These are phyloP conservation scores for Lagocephalus sceleratus DNA, from an alignment of 2,797 vertebrate species.

Conservation along the genomic window DNA sequence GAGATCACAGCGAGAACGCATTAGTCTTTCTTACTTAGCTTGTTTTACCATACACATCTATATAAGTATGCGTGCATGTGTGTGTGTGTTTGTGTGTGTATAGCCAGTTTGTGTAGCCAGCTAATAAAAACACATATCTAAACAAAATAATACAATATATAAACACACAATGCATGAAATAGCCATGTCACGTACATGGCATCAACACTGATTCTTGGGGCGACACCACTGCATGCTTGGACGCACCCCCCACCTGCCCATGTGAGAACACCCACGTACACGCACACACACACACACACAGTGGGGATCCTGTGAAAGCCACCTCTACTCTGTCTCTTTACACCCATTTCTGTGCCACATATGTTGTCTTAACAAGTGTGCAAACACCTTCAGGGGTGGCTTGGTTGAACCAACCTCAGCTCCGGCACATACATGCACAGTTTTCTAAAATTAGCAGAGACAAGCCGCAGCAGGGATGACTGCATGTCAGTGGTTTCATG, in stretches of 20 bases:
- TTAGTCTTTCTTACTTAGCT: conserved; percentile 42
- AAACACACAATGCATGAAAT: background rate
- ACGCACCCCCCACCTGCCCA: background rate
- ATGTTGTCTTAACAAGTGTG: conserved; percentile 24
- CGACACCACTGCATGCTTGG: background rate
- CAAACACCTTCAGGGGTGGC: conserved; percentile 11
- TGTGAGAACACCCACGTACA: no score
- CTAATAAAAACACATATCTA: no score
- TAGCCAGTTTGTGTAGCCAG: no score
- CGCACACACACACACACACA: conserved; percentile 1
- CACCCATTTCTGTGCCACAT: background rate
- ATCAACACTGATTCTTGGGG: conserved; percentile 19
- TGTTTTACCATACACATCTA: no score
- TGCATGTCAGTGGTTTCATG: conserved; percentile 13
- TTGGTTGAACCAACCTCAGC: conserved; percentile 26
- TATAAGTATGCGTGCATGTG: no score
- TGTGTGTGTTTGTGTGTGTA: no score
- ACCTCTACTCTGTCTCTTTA: conserved; percentile 11
- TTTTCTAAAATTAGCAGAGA: conserved; percentile 61
- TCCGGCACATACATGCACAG: conserved; percentile 5
- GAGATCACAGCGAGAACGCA: conserved; percentile 58
- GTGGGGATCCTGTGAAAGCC: conserved; percentile 12
- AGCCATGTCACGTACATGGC: conserved; percentile 28
- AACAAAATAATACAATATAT: background rate
- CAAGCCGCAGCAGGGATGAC: conserved; percentile 19